Evolutionary conservation across 2,888 invertebrate genomes (phyloP).

Genomic region (Drosophila paramelanica): DNA sequence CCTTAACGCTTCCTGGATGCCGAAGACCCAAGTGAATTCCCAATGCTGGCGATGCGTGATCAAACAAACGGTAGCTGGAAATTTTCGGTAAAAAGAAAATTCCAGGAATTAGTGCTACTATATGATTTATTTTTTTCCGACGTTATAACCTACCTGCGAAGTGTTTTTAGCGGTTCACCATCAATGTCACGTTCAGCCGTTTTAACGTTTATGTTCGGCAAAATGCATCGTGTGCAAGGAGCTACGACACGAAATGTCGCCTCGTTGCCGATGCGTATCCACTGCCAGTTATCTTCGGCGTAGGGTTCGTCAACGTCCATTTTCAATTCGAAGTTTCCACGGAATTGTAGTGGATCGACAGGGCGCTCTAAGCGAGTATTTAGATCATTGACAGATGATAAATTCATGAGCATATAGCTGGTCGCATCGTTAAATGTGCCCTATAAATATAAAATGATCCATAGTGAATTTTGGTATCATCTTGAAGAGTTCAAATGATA

Average conservation of each 20-base stretch:
- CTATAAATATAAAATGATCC: constrained; percentile 54
- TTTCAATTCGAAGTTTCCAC: constrained; percentile 89
- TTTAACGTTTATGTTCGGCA: constrained; percentile 89
- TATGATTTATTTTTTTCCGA: too few relatives aligned
- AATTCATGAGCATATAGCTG: constrained; percentile 89
- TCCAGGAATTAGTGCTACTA: neutral
- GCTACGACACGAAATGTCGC: constrained; percentile 69
- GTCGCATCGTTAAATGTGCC: constrained; percentile 89
- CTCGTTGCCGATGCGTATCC: constrained; percentile 87
- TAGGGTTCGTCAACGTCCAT: constrained; percentile 87
- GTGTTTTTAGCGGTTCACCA: constrained; percentile 88
- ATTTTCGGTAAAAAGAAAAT: neutral
- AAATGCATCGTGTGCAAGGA: constrained; percentile 87
- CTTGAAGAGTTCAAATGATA: too few relatives aligned
- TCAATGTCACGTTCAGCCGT: constrained; percentile 87
- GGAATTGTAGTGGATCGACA: constrained; percentile 87
- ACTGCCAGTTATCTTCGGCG: constrained; percentile 90
- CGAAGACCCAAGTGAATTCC: constrained; percentile 86
- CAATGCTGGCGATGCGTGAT: constrained; percentile 85
- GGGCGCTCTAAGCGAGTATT: constrained; percentile 86
- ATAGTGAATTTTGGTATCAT: too few relatives aligned
- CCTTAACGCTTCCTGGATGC: constrained; percentile 83
- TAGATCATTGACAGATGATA: constrained; percentile 88
- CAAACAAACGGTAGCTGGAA: constrained; percentile 73
- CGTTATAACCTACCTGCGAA: constrained; percentile 86